Evolutionary conservation across 2,888 invertebrate species (phyloP).

Genomic region (Celastrina argiolus): DNA sequence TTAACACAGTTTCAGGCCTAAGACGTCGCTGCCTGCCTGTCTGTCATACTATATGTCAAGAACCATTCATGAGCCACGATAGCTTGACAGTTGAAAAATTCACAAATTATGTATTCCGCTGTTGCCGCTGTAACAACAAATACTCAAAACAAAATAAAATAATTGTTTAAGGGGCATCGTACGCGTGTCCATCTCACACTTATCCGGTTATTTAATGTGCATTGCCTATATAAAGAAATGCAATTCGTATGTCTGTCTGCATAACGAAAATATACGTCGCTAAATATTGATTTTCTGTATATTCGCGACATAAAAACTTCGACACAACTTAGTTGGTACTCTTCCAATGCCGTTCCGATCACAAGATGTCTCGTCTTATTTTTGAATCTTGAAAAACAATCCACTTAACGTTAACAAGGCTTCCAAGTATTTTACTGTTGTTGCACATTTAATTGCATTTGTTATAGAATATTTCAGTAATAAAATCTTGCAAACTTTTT

Average conservation of each 20-base stretch:
- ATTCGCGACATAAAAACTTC: neutral
- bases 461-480: neutral
- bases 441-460: neutral
- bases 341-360: neutral
- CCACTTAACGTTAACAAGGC: neutral
- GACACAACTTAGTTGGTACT: neutral
- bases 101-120: too few species aligned
- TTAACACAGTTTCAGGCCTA: too few species aligned
- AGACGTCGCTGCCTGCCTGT: too few species aligned
- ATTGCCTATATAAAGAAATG: neutral
- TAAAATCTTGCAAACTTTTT: neutral
- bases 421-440: neutral
- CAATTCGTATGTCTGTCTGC: neutral
- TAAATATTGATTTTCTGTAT: neutral
- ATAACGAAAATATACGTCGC: neutral
- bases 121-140: too few species aligned
- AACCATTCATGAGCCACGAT: too few species aligned
- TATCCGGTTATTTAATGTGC: too few species aligned
- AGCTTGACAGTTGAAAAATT: too few species aligned
- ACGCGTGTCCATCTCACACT: too few species aligned
- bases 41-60: too few species aligned
- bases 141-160: too few species aligned
- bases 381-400: neutral
- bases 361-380: neutral
- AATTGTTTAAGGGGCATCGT: too few species aligned